Evolutionary conservation across 2,797 vertebrate species (phyloP).

Genomic region (Hyperoplus lanceolatus): DNA sequence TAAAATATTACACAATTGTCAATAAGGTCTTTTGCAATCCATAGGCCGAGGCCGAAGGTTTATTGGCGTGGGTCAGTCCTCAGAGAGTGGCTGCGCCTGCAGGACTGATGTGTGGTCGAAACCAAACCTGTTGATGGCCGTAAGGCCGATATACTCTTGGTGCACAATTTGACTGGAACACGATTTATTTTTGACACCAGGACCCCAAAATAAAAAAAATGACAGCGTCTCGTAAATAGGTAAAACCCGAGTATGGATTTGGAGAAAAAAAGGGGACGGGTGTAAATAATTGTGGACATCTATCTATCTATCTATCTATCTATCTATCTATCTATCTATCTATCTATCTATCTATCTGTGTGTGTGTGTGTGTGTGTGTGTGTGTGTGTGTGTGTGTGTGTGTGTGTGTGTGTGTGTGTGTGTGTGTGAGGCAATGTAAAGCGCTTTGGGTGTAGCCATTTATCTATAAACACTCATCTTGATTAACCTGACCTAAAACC

Average conservation of each 20-base stretch:
- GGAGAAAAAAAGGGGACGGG: background rate
- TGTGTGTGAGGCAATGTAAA: too few species aligned
- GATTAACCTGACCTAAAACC: background rate
- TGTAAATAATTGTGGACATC: background rate
- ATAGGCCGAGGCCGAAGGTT: slow-evolving; percentile 9
- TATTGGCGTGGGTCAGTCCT: slow-evolving; percentile 2
- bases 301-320: slow-evolving; percentile 14
- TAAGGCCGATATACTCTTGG: background rate
- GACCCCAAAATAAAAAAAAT: background rate
- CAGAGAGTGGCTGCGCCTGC: background rate
- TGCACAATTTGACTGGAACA: background rate
- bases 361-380: too few species aligned
- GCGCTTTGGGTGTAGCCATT: too few species aligned
- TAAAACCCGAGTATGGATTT: background rate
- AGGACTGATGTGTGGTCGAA: background rate
- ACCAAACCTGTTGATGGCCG: slow-evolving; percentile 42
- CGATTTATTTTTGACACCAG: too few species aligned
- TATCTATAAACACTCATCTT: too few species aligned
- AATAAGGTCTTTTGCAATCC: slow-evolving; percentile 39
- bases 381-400: too few species aligned
- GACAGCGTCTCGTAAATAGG: too few species aligned
- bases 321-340: slow-evolving; percentile 15
- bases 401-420: too few species aligned
- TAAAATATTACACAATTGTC: slow-evolving; percentile 56
- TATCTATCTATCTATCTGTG: slow-evolving; percentile 18